Evolutionary conservation across 2,113 vertebrate genomes (phyloP), one percentile per base, ranked within the genome.

Genomic region (Trichechus manatus): DNA sequence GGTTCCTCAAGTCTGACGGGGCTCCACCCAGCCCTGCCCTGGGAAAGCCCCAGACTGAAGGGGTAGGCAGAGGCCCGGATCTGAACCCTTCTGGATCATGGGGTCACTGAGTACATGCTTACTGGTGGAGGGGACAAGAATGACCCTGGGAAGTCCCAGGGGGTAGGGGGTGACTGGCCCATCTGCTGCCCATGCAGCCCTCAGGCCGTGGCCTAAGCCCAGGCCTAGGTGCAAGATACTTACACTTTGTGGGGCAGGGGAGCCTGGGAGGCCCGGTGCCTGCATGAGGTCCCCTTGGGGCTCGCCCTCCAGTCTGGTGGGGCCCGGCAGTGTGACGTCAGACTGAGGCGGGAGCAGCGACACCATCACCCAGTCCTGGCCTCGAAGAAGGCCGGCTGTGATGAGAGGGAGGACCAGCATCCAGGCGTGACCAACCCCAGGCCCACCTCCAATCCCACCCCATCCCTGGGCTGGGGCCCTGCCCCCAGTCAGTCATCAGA

Each of bases 301-400:
- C 66, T 98, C 98, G 31, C 98, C 98, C 86, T 99, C 99, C 97
- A 98, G 97, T 96, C 98, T 68, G 93, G 98, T 97, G 29, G 98
- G 95, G 42, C 98, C 93, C 1, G 98, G 97, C 93, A 99, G 98
- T 1, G 98, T 98, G 97, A 99, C 98, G 66, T 98, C 98, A 80
- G 98, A 97, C 87, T 99, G 98, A 20, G 98, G 98, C 31, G 98
- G 98, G 89, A 98, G 98, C 75, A 99, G 93, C 0, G 99, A 98
- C 96, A 99, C 98, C 98, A 98, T 98, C 97, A 96, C 98, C 97
- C 95, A 91, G 95, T 98, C 98, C 98, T 98, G 97, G 92, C 86
- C 98, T 95, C 61, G 15, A 80, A 98, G 97, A 95, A 98, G 98
- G 31, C 97, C 98, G 97, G 97, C 72, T 5, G 42, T 0, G 63